phyloP scores from a whole-genome alignment of 2,797 vertebrate species.

The Acipenser oxyrinchus region DNA sequence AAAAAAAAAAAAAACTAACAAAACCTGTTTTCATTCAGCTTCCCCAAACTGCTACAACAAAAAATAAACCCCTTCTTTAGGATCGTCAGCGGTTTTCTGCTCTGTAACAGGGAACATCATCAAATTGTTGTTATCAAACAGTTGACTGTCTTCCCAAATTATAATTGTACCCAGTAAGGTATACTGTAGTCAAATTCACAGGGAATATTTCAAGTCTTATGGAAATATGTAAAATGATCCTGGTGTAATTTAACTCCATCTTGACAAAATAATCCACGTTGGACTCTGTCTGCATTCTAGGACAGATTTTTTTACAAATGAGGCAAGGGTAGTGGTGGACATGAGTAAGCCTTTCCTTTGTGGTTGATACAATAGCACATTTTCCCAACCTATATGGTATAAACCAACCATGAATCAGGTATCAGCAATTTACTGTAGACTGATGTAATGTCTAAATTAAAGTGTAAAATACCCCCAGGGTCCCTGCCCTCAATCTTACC shows the following conservation, averaged over 20 bases:
- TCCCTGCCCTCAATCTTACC: too few relatives aligned
- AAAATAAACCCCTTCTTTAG: constrained; percentile 19
- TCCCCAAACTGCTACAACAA: constrained; percentile 5
- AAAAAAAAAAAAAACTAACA: too few relatives aligned
- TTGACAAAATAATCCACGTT: constrained; percentile 28
- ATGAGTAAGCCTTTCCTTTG: constrained; percentile 32
- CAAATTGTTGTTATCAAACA: constrained; percentile 24
- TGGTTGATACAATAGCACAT: constrained; percentile 23
- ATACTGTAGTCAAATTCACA: too few relatives aligned
- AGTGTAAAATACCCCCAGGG: too few relatives aligned
- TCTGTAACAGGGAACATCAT: constrained; percentile 26
- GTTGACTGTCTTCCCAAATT: constrained; percentile 8
- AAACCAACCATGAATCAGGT: constrained; percentile 45
- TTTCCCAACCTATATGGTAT: constrained; percentile 30
- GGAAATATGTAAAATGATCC: constrained; percentile 24
- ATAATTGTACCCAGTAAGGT: too few relatives aligned
- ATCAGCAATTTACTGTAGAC: constrained; percentile 39
- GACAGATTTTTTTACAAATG: constrained; percentile 35
- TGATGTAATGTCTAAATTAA: constrained; percentile 53
- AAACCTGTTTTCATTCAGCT: too few relatives aligned
- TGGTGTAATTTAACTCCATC: constrained; percentile 27
- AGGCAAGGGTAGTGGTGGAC: constrained; percentile 24
- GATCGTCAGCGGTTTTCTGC: constrained; percentile 23
- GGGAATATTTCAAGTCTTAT: too few relatives aligned
- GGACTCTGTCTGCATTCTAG: constrained; percentile 21